Base-by-base conservation (phyloP, 2,797 vertebrate species). In the Notoglanidium macrostoma region DNA sequence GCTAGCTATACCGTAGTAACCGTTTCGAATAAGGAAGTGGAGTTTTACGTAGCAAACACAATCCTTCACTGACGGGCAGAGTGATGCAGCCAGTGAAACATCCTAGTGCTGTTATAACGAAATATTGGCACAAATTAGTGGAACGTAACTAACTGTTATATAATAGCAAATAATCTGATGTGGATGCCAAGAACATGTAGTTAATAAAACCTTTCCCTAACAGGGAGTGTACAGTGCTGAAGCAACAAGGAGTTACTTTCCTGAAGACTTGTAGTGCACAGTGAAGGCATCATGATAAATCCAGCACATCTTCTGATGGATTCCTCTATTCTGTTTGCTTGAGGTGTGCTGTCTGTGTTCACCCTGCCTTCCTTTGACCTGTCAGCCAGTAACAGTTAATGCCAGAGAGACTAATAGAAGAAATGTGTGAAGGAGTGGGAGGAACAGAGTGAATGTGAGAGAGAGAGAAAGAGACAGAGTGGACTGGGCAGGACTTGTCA, bases 391-490 rank as follows among this genome's bases (percentile, higher is more conserved):
- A 44, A 12, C 54, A 80, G 46, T 61, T 81, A 80, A 73, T n/a
- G 57, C 67, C n/a, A 40, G 40, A 54, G 72, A 88, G 76, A 88
- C 21, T 72, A 88, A 85, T 61, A 81, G 57, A 68, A 85, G 83
- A 40, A 21, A 35, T 73, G 67, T 54, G 26, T 72, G 55, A 4
- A 55, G 55, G 46, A 29, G 26, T 63, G 46, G 21, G 14, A 63
- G 74, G 29, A 84, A 72, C 29, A 40, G 55, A 32, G 77, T 5
- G 51, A 80, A 78, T 76, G n/a, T 32, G 19, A 88, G 72, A 49
- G 14, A 49, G 14, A 46, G 51, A 54, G 9, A 76, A 14, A 44
- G 26, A 74, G 49, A 35, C 3, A 1, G 19, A 77, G 51, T 76
- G 57, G 54, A 63, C 23, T 72, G 83, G 67, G 74, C 54, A 88